A percentile compares a stretch with the other conserved stretches of the same genome.
Conservation (phyloP, 2,888 invertebrate species). For the Unio pictorum region DNA sequence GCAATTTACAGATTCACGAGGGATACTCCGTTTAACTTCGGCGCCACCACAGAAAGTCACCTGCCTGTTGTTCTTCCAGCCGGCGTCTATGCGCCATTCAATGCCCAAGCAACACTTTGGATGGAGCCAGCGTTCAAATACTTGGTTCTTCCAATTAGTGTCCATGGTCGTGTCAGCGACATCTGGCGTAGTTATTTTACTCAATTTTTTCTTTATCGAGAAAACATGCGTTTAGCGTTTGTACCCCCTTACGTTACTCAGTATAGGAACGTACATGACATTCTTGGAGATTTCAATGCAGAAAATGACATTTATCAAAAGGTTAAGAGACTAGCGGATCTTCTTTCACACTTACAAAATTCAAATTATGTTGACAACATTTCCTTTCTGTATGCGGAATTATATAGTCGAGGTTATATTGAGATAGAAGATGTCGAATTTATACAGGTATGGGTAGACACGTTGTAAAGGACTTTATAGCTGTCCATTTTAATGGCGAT, state of each 20-base stretch:
- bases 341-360: no score
- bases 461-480: no score
- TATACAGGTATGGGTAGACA: background rate
- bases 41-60: conserved; percentile 2
- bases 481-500: no score
- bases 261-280: conserved; percentile 12
- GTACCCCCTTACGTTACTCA: conserved; percentile 14
- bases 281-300: conserved; percentile 5
- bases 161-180: conserved; percentile 15
- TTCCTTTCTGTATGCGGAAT: conserved; percentile 3
- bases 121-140: conserved; percentile 9
- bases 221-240: conserved; percentile 6
- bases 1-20: conserved; percentile 18
- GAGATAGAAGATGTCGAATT: conserved; percentile 3
- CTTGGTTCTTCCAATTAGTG: conserved; percentile 11
- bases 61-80: conserved; percentile 4
- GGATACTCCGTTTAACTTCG: conserved; percentile 15
- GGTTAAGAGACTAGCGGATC: background rate
- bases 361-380: no score
- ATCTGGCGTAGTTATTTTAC: conserved; percentile 24
- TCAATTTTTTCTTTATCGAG: conserved; percentile 12
- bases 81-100: conserved; percentile 13
- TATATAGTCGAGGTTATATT: conserved; percentile 7
- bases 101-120: conserved; percentile 19
- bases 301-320: conserved; percentile 7